These are phyloP conservation scores for Ormyrus thymus DNA, from an alignment of 2,888 invertebrate species.

Conservation along the genomic window DNA sequence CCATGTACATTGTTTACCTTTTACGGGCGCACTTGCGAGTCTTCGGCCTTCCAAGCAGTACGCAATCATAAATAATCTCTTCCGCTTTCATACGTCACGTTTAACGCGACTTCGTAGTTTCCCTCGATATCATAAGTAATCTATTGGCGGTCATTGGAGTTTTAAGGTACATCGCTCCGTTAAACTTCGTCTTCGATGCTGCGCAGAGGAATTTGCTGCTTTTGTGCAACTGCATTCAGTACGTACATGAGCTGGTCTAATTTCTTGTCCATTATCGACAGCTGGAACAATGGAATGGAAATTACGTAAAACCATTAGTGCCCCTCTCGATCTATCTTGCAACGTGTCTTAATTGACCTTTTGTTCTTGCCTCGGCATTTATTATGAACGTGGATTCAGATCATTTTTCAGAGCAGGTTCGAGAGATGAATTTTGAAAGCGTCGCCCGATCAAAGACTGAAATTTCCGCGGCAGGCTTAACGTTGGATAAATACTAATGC, in stretches of 20 bases:
- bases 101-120: background rate
- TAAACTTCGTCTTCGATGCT: constrained; percentile 77
- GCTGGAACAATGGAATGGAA: constrained; percentile 61
- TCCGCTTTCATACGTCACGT: background rate
- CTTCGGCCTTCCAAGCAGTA: too few species aligned
- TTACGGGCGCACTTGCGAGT: background rate
- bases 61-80: too few species aligned
- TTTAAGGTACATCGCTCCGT: constrained; percentile 58
- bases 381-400: too few species aligned
- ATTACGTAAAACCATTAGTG: constrained; percentile 37
- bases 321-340: background rate
- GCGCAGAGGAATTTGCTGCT: constrained; percentile 76
- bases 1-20: background rate
- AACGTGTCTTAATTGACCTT: constrained; percentile 24
- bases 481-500: constrained; percentile 15
- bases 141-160: constrained; percentile 11
- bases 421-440: too few species aligned
- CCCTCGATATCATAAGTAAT: background rate
- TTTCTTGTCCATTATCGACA: constrained; percentile 77
- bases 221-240: constrained; percentile 70
- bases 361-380: constrained; percentile 12
- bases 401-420: too few species aligned
- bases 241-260: constrained; percentile 77
- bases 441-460: background rate
- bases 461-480: background rate